These are phyloP conservation scores for Caradrina kadenii DNA, from an alignment of 2,888 invertebrate species.

Conservation along the genomic window DNA sequence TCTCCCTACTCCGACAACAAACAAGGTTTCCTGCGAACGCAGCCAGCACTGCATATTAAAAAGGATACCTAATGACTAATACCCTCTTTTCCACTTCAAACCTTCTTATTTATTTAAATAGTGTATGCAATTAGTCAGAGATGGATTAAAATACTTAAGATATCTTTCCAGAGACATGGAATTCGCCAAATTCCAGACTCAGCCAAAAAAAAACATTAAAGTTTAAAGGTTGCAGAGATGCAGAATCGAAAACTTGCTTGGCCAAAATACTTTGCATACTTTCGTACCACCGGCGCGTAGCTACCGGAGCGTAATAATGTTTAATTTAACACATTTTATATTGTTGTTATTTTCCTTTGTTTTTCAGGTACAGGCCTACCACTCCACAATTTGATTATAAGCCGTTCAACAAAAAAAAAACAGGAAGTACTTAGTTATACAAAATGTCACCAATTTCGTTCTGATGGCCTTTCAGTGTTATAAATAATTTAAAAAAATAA, in stretches of 20 bases:
- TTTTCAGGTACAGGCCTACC: not conserved
- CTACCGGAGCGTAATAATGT: slow-evolving; percentile 43
- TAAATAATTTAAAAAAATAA: not conserved
- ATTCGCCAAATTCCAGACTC: slow-evolving; percentile 61
- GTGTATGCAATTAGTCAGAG: slow-evolving; percentile 56
- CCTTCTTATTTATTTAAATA: slow-evolving; percentile 49
- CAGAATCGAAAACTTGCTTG: slow-evolving; percentile 62
- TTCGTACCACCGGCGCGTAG: slow-evolving; percentile 52
- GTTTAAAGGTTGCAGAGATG: slow-evolving; percentile 67
- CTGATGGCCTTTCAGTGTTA: not conserved
- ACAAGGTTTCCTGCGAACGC: slow-evolving; percentile 68
- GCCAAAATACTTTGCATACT: slow-evolving; percentile 67
- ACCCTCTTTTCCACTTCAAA: slow-evolving; percentile 55
- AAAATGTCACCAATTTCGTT: not conserved
- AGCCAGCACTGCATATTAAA: slow-evolving; percentile 58
- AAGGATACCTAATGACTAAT: slow-evolving; percentile 58
- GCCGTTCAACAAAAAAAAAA: not conserved
- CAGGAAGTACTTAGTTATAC: not conserved
- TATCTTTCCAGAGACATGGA: slow-evolving; percentile 58
- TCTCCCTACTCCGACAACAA: slow-evolving; percentile 71
- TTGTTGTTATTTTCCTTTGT: slow-evolving; percentile 13
- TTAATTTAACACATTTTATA: slow-evolving; percentile 32
- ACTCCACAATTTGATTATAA: not conserved
- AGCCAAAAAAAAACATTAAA: slow-evolving; percentile 52
- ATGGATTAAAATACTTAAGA: slow-evolving; percentile 59